phyloP scores from a whole-genome alignment of 2,113 vertebrate genomes.

The Phodopus roborovskii region DNA sequence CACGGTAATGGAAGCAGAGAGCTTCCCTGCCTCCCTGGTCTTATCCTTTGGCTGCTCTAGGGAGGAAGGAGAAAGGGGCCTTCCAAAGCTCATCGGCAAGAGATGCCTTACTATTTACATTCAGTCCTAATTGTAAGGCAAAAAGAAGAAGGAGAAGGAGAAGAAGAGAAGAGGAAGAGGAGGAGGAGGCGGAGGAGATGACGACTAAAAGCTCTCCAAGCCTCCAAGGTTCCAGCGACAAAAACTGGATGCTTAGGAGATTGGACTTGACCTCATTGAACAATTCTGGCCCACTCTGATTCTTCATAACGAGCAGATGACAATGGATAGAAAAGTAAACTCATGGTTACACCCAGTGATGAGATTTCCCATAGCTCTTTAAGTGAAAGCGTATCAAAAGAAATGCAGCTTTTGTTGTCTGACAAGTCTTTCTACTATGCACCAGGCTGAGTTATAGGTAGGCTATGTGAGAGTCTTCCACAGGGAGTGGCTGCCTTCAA shows the following conservation, averaged over 20 bases:
- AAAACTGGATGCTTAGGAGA: neutral
- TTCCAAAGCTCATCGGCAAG: neutral
- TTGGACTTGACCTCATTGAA: neutral
- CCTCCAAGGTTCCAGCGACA: neutral
- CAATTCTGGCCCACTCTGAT: neutral
- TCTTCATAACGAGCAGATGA: slow-evolving; percentile 1
- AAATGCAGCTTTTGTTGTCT: slow-evolving; percentile 8
- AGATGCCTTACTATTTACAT: neutral
- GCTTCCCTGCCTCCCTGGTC: neutral
- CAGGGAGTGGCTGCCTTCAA: neutral
- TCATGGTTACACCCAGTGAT: neutral
- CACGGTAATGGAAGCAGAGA: neutral
- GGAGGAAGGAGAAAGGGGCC: neutral
- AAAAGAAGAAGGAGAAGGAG: too few relatives aligned
- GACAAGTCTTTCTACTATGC: neutral
- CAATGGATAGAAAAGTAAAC: slow-evolving; percentile 11
- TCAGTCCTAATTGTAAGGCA: neutral
- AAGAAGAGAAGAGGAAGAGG: too few relatives aligned
- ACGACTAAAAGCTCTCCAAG: neutral
- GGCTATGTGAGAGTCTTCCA: neutral
- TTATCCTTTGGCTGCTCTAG: neutral
- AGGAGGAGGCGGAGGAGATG: too few relatives aligned
- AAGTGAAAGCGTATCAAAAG: slow-evolving; percentile 41
- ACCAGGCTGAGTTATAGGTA: neutral
- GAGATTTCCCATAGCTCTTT: slow-evolving; percentile 14